phyloP scores from a whole-genome alignment of 1,140 invertebrate species.

The Drosophila sproati region DNA sequence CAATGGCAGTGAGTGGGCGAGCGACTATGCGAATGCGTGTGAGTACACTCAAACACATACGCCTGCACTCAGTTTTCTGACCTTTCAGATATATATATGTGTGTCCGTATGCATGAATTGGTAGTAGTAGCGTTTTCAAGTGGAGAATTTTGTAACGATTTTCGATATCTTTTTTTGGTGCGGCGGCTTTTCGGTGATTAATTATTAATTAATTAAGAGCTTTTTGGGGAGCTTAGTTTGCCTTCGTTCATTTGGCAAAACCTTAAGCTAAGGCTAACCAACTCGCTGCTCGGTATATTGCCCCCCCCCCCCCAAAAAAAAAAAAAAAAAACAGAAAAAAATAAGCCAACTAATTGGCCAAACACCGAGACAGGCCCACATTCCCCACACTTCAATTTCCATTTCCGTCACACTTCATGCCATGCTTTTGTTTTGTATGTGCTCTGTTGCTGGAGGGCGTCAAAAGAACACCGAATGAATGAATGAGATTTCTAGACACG shows the following conservation, averaged over 20 bases:
- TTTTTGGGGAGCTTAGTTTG: slow-evolving; percentile 60
- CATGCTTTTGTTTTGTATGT: slow-evolving; percentile 16
- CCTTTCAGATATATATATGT: slow-evolving; percentile 5
- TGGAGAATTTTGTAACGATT: slow-evolving; percentile 34
- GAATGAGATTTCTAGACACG: no score
- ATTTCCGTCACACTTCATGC: slow-evolving; percentile 37
- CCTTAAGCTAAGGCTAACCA: slow-evolving; percentile 15
- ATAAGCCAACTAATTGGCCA: slow-evolving; percentile 5
- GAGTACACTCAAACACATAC: slow-evolving; percentile 4
- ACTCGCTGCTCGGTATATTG: slow-evolving; percentile 18
- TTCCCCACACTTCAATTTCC: slow-evolving; percentile 30
- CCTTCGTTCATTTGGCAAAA: slow-evolving; percentile 29
- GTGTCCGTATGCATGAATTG: neutral
- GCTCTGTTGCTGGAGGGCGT: neutral
- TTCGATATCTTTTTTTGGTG: slow-evolving; percentile 39
- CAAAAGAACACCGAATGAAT: neutral
- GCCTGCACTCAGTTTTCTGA: slow-evolving; percentile 37
- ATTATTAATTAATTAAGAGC: slow-evolving; percentile 80
- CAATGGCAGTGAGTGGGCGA: slow-evolving; percentile 45
- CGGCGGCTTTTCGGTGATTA: slow-evolving; percentile 57
- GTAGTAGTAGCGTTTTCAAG: neutral
- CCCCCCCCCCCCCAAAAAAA: neutral
- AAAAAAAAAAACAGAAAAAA: no score
- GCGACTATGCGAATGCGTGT: neutral
- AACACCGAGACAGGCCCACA: slow-evolving; percentile 23